Base-by-base conservation (phyloP, 2,797 vertebrate genomes). In the Halcyon badia region DNA sequence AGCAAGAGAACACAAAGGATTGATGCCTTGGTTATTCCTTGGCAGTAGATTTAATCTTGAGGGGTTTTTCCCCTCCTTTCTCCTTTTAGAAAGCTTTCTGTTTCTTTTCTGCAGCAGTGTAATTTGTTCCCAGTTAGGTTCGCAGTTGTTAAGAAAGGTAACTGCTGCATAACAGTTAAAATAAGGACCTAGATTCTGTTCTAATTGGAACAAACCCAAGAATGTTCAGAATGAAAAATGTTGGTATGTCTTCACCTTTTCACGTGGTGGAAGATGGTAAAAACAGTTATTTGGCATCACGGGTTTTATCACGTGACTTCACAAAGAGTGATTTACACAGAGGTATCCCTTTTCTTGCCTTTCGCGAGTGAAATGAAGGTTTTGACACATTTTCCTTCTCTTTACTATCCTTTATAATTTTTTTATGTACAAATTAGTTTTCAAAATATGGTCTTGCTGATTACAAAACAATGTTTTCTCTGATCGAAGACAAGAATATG, bases 11-110 rank as follows among this genome's bases (percentile, higher is more conserved):
- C 90, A 83, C 35, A 70, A 75, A 85, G 80, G 73, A 91, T 87
- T 93, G 78, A 97, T 97, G 75, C 93, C 58, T 88, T 87, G 54
- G 30, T 83, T 96, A 56, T 73, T 90, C 82, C 46, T 87, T 95
- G 77, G 77, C 88, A 94, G 92, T 77, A 83, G 62, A 86, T 93
- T 90, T 93, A 87, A 83, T 96, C 79, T 83, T 60, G 30, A 12
- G 1, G 1, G 9, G 13, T 62, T 41, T 39, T 7, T 1, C 4
- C 14, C 28, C 25, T 16, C 24, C 20, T 76, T 71, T 30, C 28
- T 92, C 13, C n/a, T 70, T 82, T 87, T 66, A 49, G 37, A 75
- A 93, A 87, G 31, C 41, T 84, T 82, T 73, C 17, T 18, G 1
- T 73, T 91, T 87, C 12, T 80, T 73, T 56, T 65, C 64, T 39